Percentiles rank a stretch among this genome's conserved stretches.
Evolutionary conservation across 1,140 invertebrate species (phyloP).

Genomic region (Carcinoscorpius rotundicauda): DNA sequence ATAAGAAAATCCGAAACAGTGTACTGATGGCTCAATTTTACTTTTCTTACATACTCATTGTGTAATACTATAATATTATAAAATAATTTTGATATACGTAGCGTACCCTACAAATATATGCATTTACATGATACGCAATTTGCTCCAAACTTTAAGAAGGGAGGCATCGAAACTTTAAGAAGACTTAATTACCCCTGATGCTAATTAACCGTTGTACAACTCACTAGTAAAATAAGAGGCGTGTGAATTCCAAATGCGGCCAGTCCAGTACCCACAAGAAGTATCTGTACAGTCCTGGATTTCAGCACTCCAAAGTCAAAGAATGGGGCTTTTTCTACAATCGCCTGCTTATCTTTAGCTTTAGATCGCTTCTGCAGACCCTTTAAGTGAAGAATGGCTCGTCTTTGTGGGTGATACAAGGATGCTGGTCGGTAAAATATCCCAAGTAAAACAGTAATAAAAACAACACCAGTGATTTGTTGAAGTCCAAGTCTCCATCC

Average conservation of each 20-base stretch:
- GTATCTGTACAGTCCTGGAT: conserved; percentile 63
- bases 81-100: too few relatives aligned
- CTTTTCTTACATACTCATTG: too few relatives aligned
- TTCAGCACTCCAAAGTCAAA: conserved; percentile 69
- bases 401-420: conserved; percentile 73
- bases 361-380: conserved; percentile 46
- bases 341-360: conserved; percentile 42
- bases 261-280: conserved; percentile 60
- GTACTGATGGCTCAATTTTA: too few relatives aligned
- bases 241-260: conserved; percentile 73
- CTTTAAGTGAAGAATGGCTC: conserved; percentile 76
- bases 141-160: too few relatives aligned
- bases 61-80: too few relatives aligned
- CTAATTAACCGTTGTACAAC: conserved; percentile 15
- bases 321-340: conserved; percentile 48
- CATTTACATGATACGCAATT: too few relatives aligned
- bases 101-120: too few relatives aligned
- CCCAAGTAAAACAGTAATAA: conserved; percentile 71
- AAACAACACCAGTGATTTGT: conserved; percentile 66
- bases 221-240: conserved; percentile 75
- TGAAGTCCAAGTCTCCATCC: conserved; percentile 79
- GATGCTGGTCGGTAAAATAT: conserved; percentile 79
- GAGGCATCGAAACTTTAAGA: background rate
- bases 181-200: too few relatives aligned
- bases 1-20: too few relatives aligned